A percentile compares a stretch with the other conserved stretches of the same genome.
phyloP scores from a whole-genome alignment of 2,888 invertebrate species.

The Theretra japonica region DNA sequence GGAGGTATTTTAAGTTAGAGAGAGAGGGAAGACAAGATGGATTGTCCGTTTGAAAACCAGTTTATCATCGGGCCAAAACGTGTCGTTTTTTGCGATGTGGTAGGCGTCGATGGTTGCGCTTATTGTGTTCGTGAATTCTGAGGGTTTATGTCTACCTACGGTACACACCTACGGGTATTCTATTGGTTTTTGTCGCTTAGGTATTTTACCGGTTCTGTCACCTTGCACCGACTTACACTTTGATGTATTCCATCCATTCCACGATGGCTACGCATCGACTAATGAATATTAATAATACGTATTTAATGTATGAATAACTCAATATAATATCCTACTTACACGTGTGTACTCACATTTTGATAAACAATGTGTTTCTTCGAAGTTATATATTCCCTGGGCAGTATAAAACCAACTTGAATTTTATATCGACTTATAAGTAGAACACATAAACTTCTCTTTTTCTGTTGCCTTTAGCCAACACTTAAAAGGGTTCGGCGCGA shows the following conservation, averaged over 20 bases:
- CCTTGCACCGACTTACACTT: not conserved
- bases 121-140: conserved; percentile 62
- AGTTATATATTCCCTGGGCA: too few relatives aligned
- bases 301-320: too few relatives aligned
- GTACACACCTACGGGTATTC: conserved; percentile 28
- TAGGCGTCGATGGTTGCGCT: conserved; percentile 75
- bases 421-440: too few relatives aligned
- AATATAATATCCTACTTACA: too few relatives aligned
- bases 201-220: not conserved
- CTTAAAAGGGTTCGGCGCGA: too few relatives aligned
- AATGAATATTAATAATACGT: not conserved
- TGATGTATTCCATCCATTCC: not conserved
- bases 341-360: too few relatives aligned
- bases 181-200: conserved; percentile 30
- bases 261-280: not conserved
- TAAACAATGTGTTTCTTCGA: too few relatives aligned
- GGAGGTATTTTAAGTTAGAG: conserved; percentile 38
- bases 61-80: conserved; percentile 74
- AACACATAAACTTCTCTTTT: too few relatives aligned
- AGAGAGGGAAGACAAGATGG: conserved; percentile 60
- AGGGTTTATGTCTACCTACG: conserved; percentile 42
- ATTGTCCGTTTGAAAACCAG: conserved; percentile 75
- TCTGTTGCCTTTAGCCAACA: too few relatives aligned
- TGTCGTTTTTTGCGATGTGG: conserved; percentile 66
- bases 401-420: too few relatives aligned